These are phyloP conservation scores for Calameuta idolon DNA, from an alignment of 2,888 invertebrate genomes.

Conservation along the genomic window DNA sequence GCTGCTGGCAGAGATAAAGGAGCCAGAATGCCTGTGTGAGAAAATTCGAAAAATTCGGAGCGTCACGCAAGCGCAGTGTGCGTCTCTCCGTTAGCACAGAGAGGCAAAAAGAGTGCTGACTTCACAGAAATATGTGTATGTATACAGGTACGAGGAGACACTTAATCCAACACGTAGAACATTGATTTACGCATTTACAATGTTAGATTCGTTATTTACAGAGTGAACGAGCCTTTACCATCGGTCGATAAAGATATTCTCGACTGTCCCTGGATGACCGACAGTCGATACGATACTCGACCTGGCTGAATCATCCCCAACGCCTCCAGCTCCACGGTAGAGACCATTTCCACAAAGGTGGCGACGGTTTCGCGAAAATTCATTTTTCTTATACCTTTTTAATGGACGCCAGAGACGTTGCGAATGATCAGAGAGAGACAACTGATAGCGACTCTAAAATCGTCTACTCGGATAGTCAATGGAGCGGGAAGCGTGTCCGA, in stretches of 20 bases:
- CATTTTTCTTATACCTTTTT: no score
- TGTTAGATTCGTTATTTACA: background rate
- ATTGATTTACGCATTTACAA: background rate
- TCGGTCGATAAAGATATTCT: background rate
- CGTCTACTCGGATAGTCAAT: background rate
- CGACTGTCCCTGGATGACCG: background rate
- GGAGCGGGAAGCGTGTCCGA: background rate
- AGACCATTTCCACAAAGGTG: no score
- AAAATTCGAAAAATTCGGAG: constrained; percentile 12
- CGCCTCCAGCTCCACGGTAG: background rate
- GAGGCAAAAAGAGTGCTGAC: constrained; percentile 16
- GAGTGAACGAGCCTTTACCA: background rate
- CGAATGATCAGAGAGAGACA: background rate
- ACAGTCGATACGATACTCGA: background rate
- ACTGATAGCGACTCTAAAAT: background rate
- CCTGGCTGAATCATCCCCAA: background rate
- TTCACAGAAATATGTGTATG: background rate
- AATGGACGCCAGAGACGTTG: no score
- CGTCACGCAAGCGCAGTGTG: background rate
- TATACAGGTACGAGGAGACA: constrained; percentile 22
- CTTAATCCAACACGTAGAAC: background rate
- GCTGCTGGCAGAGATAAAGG: constrained; percentile 1
- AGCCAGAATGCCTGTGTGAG: constrained; percentile 18
- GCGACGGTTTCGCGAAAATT: no score
- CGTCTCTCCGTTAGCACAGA: constrained; percentile 17